These are phyloP conservation scores for Saxidomus purpurata DNA, from an alignment of 1,140 invertebrate genomes.

Conservation along the genomic window DNA sequence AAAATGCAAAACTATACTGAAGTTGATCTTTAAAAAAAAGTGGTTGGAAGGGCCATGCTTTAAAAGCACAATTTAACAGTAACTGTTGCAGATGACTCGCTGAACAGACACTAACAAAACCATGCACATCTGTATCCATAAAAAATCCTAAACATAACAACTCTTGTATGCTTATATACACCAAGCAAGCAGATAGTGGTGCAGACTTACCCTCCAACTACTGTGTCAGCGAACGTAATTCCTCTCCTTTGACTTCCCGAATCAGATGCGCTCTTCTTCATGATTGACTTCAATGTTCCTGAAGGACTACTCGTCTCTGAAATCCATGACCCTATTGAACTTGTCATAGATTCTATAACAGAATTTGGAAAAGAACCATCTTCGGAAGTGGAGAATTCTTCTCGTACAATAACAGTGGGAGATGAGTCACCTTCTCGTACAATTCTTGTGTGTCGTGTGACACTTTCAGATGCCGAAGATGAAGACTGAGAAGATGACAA, in stretches of 20 bases:
- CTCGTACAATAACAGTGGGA: neutral
- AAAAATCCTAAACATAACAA: too few species aligned
- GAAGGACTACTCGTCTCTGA: conserved; percentile 31
- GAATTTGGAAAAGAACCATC: neutral
- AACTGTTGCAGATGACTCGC: neutral
- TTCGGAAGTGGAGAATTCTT: neutral
- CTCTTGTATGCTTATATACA: too few species aligned
- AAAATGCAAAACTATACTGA: too few species aligned
- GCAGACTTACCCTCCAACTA: conserved; percentile 83
- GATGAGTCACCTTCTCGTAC: conserved; percentile 17
- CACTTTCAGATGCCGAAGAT: neutral
- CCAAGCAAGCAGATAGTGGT: conserved; percentile 20
- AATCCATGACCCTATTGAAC: conserved; percentile 46
- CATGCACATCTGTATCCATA: too few species aligned
- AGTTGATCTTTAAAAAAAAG: too few species aligned
- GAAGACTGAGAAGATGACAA: neutral
- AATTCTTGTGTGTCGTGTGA: conserved; percentile 41
- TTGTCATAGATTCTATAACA: neutral
- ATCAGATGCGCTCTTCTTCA: conserved; percentile 79
- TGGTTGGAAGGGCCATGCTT: too few species aligned
- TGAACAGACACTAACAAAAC: too few species aligned
- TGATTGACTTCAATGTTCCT: conserved; percentile 81
- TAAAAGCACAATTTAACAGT: neutral
- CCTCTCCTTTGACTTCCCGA: conserved; percentile 77
- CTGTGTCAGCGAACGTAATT: conserved; percentile 82